These are phyloP conservation scores for Stenurella melanura DNA, from an alignment of 2,888 invertebrate genomes.

Conservation along the genomic window DNA sequence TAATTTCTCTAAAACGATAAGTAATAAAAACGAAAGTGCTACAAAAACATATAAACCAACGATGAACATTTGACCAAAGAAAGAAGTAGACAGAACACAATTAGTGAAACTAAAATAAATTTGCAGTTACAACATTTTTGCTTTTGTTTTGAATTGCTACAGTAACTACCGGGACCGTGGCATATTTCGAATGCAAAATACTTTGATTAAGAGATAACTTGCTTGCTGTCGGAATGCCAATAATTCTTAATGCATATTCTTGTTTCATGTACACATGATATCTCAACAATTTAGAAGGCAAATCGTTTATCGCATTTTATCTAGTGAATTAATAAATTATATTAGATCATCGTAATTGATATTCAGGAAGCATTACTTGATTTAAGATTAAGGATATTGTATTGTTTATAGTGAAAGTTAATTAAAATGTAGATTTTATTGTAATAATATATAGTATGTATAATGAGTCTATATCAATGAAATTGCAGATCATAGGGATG, in stretches of 20 bases:
- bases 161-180: background rate
- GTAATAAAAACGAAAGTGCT: too few relatives aligned
- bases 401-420: constrained; percentile 19
- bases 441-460: background rate
- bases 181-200: background rate
- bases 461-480: too few relatives aligned
- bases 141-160: background rate
- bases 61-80: too few relatives aligned
- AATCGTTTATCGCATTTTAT: constrained; percentile 17
- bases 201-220: background rate
- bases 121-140: background rate
- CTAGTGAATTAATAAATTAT: constrained; percentile 2
- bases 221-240: background rate
- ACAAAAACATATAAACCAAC: too few relatives aligned
- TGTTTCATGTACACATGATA: constrained; percentile 8
- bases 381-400: background rate
- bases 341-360: background rate
- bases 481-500: too few relatives aligned
- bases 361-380: constrained; percentile 2
- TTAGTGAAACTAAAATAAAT: background rate
- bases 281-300: constrained; percentile 16
- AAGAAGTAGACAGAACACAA: background rate
- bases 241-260: background rate
- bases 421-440: background rate
- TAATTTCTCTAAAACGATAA: too few relatives aligned